Evolutionary conservation across 2,888 invertebrate species (phyloP).

Genomic region (Xylota segnis): DNA sequence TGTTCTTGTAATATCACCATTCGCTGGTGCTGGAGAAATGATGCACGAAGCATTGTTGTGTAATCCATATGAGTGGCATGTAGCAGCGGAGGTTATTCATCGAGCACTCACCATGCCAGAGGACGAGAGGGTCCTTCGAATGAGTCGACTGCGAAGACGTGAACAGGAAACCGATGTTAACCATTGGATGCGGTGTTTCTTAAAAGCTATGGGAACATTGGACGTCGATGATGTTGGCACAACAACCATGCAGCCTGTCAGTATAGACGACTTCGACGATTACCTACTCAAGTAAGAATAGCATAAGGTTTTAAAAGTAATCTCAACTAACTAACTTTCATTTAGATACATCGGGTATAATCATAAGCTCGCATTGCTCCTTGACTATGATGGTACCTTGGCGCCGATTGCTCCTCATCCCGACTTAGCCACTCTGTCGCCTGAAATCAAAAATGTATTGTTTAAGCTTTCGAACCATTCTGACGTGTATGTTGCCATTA

Average conservation of each 20-base stretch:
- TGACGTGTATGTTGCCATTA: conserved; percentile 94
- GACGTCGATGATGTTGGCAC: conserved; percentile 93
- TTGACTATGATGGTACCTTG: conserved; percentile 95
- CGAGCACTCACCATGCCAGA: conserved; percentile 95
- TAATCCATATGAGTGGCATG: conserved; percentile 95
- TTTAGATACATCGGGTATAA: conserved; percentile 93
- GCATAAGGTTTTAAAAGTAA: too few species aligned
- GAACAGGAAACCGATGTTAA: conserved; percentile 94
- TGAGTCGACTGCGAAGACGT: conserved; percentile 92
- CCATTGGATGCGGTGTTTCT: conserved; percentile 94
- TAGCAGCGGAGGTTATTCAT: conserved; percentile 94
- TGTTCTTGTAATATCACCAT: conserved; percentile 94
- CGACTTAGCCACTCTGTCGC: conserved; percentile 93
- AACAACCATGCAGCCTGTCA: conserved; percentile 95
- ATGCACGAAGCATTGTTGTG: conserved; percentile 96
- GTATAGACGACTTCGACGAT: conserved; percentile 95
- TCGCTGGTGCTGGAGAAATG: conserved; percentile 96
- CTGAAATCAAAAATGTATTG: conserved; percentile 93
- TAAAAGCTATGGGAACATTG: conserved; percentile 94
- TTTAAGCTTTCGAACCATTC: conserved; percentile 93
- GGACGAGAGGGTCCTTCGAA: conserved; percentile 93
- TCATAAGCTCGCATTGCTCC: conserved; percentile 92
- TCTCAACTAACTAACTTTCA: conserved; percentile 69
- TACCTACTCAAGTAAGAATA: conserved; percentile 91
- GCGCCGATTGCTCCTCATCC: conserved; percentile 96